Percentiles rank a stretch among this genome's conserved stretches.
These are phyloP conservation scores for Drosophila sordidula DNA, from an alignment of 2,888 invertebrate species.

Conservation along the genomic window DNA sequence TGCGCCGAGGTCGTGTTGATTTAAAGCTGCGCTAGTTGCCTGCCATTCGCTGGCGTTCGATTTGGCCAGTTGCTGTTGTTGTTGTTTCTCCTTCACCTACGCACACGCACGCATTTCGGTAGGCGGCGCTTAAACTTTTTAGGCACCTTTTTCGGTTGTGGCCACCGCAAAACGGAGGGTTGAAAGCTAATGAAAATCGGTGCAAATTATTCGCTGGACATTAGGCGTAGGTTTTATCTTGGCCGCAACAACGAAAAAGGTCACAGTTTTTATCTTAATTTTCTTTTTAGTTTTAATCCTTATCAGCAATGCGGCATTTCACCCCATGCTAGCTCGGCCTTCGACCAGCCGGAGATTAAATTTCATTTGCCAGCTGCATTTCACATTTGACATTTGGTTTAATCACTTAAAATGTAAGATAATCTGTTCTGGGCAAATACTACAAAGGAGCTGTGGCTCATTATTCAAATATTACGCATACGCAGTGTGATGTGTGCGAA, in stretches of 20 bases:
- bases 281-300: slow-evolving; percentile 1
- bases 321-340: background rate
- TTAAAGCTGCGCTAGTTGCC: slow-evolving; percentile 59
- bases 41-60: slow-evolving; percentile 69
- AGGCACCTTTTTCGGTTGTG: slow-evolving; percentile 30
- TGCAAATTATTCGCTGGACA: slow-evolving; percentile 22
- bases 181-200: slow-evolving; percentile 46
- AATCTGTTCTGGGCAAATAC: slow-evolving; percentile 35
- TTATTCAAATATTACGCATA: slow-evolving; percentile 24
- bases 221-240: slow-evolving; percentile 7
- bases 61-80: slow-evolving; percentile 30
- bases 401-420: slow-evolving; percentile 67
- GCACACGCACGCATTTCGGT: slow-evolving; percentile 46
- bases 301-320: slow-evolving; percentile 1
- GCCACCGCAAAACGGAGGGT: slow-evolving; percentile 29
- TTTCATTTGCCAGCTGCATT: slow-evolving; percentile 51
- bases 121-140: slow-evolving; percentile 68
- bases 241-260: too few species aligned
- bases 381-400: slow-evolving; percentile 41
- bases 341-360: slow-evolving; percentile 14
- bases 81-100: slow-evolving; percentile 48
- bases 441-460: slow-evolving; percentile 4
- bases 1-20: slow-evolving; percentile 50
- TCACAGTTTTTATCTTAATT: slow-evolving; percentile 7
- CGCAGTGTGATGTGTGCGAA: background rate